Percentiles rank a stretch among this genome's conserved stretches.
Evolutionary conservation across 2,888 invertebrate genomes (phyloP).

Genomic region (Pseudolycoriella hygida): DNA sequence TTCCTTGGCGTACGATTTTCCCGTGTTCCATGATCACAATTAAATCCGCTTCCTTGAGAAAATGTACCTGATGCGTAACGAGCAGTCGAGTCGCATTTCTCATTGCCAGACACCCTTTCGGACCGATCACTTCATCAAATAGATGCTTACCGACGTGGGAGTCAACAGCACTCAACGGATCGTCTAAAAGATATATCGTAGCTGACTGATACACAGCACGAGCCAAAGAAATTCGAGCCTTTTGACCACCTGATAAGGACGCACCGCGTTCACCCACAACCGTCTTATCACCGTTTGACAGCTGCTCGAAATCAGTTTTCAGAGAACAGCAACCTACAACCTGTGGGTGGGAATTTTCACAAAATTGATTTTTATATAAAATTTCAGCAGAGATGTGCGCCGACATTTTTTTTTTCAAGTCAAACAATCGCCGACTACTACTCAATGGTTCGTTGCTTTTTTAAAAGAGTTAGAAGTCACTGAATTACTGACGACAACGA

Average conservation of each 20-base stretch:
- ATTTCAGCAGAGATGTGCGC: too few relatives aligned
- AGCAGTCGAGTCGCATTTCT: conserved; percentile 45
- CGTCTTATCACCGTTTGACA: conserved; percentile 52
- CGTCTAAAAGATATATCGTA: conserved; percentile 60
- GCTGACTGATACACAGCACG: conserved; percentile 56
- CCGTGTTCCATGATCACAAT: conserved; percentile 44
- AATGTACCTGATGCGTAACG: conserved; percentile 67
- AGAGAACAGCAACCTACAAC: conserved; percentile 49
- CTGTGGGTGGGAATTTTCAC: too few relatives aligned
- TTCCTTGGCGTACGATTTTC: conserved; percentile 27
- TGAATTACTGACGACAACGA: too few relatives aligned
- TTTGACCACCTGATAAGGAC: conserved; percentile 61
- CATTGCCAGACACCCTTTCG: conserved; percentile 31
- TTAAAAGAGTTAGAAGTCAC: too few relatives aligned
- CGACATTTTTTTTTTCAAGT: too few relatives aligned
- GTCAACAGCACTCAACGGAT: conserved; percentile 66
- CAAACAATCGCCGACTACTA: too few relatives aligned
- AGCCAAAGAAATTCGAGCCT: conserved; percentile 52
- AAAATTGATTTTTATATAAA: not conserved
- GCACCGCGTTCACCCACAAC: conserved; percentile 71
- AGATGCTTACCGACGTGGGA: conserved; percentile 56
- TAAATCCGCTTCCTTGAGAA: conserved; percentile 39
- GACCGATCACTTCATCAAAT: conserved; percentile 52
- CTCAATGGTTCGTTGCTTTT: too few relatives aligned
- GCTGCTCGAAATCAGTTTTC: conserved; percentile 53